Evolutionary conservation across 2,888 invertebrate genomes (phyloP).

Genomic region (Zhengitettix transpicula): DNA sequence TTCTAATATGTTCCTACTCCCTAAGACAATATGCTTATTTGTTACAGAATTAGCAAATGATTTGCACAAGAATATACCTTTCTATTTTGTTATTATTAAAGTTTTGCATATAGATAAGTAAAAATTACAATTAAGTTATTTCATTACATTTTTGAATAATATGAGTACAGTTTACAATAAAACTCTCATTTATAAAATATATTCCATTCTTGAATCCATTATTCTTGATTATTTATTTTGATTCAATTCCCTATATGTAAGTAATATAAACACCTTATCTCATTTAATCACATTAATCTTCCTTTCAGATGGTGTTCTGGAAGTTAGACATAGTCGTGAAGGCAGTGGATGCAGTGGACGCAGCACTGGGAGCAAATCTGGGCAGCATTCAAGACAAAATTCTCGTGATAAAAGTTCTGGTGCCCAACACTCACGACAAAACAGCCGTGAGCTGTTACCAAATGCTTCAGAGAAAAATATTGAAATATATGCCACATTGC

Average conservation of each 20-base stretch:
- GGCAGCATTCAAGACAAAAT: conserved; percentile 56
- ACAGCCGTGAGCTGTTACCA: conserved; percentile 37
- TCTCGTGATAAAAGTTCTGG: conserved; percentile 44
- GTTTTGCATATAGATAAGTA: no score
- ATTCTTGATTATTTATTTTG: neutral
- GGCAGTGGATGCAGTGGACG: conserved; percentile 47
- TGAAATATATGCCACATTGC: conserved; percentile 80
- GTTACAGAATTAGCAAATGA: no score
- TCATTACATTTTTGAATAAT: no score
- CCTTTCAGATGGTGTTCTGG: conserved; percentile 28
- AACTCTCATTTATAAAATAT: neutral
- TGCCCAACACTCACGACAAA: conserved; percentile 40
- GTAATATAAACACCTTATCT: neutral
- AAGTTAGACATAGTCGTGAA: conserved; percentile 53
- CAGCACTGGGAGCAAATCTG: conserved; percentile 21
- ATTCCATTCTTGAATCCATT: neutral
- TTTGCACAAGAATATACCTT: no score
- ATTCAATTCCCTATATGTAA: neutral
- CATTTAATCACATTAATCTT: conserved; percentile 4
- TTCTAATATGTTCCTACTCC: no score
- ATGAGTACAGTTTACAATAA: no score
- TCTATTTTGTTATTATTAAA: no score
- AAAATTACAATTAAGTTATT: no score
- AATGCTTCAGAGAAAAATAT: conserved; percentile 33
- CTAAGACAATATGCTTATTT: no score